A percentile compares a stretch with the other conserved stretches of the same genome.
Conservation (phyloP, 1,140 invertebrate species). For the Scaptomyza graminum region DNA sequence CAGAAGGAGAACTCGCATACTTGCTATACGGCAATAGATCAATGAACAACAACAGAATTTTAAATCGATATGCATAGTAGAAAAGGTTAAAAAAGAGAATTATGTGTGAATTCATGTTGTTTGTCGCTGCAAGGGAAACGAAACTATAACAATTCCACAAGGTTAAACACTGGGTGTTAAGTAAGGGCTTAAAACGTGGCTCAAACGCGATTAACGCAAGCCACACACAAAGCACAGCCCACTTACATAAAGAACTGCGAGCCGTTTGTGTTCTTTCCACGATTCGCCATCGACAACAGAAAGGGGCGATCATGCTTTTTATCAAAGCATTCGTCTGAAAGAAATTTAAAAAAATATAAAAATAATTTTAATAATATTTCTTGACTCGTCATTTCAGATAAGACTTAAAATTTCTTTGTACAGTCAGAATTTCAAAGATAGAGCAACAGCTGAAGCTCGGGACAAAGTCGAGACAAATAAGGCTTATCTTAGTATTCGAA, state of each 20-base stretch:
- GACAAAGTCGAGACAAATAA: no score
- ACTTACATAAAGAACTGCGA: slow-evolving; percentile 99
- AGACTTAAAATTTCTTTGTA: no score
- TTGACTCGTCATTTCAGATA: no score
- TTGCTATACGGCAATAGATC: slow-evolving; percentile 73
- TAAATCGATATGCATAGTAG: slow-evolving; percentile 69
- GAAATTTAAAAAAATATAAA: background rate
- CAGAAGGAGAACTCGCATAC: slow-evolving; percentile 53
- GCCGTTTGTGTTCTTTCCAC: slow-evolving; percentile 98
- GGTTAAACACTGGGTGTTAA: background rate
- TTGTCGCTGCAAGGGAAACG: slow-evolving; percentile 64
- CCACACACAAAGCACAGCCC: slow-evolving; percentile 73
- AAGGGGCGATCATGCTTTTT: slow-evolving; percentile 94
- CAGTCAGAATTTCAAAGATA: no score
- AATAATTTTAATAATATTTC: background rate
- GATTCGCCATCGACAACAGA: slow-evolving; percentile 97
- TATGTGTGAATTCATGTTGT: slow-evolving; percentile 30
- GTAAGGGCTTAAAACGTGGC: background rate
- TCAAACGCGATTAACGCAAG: background rate
- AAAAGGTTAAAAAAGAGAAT: slow-evolving; percentile 88
- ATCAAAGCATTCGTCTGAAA: slow-evolving; percentile 94
- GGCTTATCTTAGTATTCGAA: no score
- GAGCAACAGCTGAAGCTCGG: no score
- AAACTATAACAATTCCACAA: slow-evolving; percentile 34
- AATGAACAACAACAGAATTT: slow-evolving; percentile 78